Evolutionary conservation across 2,113 vertebrate species (phyloP).

Genomic region (Mormyrus lacerda): DNA sequence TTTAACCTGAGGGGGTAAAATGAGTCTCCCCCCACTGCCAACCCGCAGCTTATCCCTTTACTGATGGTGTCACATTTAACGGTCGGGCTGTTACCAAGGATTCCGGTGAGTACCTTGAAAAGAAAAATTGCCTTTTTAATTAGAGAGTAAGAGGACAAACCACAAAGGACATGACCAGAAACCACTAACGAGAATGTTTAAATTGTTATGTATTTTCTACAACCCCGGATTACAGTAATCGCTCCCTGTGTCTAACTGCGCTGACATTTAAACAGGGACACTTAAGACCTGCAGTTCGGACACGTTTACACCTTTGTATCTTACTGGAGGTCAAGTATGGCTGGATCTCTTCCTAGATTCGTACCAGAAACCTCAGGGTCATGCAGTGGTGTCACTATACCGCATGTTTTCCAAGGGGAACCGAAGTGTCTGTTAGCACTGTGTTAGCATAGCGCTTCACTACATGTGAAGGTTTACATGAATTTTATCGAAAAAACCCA

Average conservation of each 20-base stretch:
- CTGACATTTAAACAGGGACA: background rate
- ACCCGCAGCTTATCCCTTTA: background rate
- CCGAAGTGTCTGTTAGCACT: background rate
- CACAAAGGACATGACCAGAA: background rate
- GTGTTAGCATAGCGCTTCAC: background rate
- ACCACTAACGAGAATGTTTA: background rate
- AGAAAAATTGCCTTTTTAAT: slow-evolving; percentile 3
- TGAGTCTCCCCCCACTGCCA: background rate
- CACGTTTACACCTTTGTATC: background rate
- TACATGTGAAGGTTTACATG: background rate
- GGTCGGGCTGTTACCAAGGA: background rate
- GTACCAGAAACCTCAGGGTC: background rate
- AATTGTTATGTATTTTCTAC: background rate
- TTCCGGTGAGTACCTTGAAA: background rate
- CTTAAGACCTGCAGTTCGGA: background rate
- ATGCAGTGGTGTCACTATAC: background rate
- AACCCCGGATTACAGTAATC: background rate
- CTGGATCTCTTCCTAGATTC: background rate
- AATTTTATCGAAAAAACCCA: background rate
- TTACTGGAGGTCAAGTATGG: background rate
- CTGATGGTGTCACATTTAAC: background rate
- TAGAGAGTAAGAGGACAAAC: background rate
- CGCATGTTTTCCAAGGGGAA: background rate
- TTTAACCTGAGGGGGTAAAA: background rate
- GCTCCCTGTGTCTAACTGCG: background rate